phyloP scores from a whole-genome alignment of 2,113 vertebrate genomes.

The Petaurus breviceps region DNA sequence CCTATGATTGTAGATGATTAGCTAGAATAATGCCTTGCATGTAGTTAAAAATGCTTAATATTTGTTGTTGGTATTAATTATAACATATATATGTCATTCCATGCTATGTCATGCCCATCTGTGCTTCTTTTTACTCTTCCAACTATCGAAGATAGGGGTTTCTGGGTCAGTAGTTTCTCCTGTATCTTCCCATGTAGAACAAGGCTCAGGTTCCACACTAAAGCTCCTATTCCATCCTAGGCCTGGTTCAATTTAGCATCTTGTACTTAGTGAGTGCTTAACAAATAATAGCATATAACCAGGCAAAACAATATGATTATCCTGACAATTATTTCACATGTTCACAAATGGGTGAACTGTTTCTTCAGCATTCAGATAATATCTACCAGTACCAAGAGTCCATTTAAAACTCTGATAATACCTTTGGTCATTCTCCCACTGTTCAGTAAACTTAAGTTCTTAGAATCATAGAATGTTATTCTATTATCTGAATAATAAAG shows the following conservation, averaged over 20 bases:
- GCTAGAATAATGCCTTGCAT: not conserved
- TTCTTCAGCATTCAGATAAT: not conserved
- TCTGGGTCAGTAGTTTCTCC: not conserved
- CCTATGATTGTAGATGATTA: not conserved
- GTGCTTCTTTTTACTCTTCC: not conserved
- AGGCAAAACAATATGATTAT: not conserved
- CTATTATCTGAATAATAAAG: not conserved
- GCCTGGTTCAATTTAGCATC: not conserved
- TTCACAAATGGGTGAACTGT: not conserved
- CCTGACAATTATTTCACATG: not conserved
- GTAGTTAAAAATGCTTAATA: not conserved
- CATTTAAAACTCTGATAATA: not conserved
- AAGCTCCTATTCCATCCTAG: not conserved
- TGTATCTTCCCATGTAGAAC: not conserved
- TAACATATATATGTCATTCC: not conserved
- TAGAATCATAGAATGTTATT: not conserved
- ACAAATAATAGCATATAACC: not conserved
- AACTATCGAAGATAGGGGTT: not conserved
- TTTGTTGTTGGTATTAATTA: not conserved
- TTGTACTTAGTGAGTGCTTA: not conserved
- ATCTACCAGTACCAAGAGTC: not conserved
- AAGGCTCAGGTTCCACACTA: not conserved
- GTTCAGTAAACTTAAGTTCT: not conserved
- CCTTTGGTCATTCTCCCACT: not conserved
- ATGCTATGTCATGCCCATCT: not conserved